Evolutionary conservation across 2,797 vertebrate species (phyloP).

Genomic region (Tapirus indicus): DNA sequence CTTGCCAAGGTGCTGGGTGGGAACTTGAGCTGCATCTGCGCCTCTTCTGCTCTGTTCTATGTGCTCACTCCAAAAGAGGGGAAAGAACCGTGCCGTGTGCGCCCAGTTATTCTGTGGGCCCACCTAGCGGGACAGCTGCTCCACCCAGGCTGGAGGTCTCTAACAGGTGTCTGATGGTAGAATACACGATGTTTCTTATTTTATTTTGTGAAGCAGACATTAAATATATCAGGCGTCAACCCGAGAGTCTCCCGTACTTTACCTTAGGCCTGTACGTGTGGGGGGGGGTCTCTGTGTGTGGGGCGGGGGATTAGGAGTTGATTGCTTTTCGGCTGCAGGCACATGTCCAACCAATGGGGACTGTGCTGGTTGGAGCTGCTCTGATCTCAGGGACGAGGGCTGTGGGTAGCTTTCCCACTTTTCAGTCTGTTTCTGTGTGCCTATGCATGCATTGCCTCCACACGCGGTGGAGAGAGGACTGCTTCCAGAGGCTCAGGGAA

Average conservation of each 20-base stretch:
- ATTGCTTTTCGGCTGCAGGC: neutral
- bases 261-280: too few relatives aligned
- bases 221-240: accelerated
- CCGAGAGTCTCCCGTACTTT: neutral
- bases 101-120: too few relatives aligned
- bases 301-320: too few relatives aligned
- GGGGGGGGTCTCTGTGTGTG: neutral
- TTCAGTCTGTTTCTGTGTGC: too few relatives aligned
- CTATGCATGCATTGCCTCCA: accelerated
- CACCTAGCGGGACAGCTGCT: neutral
- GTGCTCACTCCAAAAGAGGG: neutral
- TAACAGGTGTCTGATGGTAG: neutral
- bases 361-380: neutral
- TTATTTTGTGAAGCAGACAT: neutral
- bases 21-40: too few relatives aligned
- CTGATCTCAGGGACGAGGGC: too few relatives aligned
- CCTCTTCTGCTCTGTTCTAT: neutral
- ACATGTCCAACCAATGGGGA: accelerated
- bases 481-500: neutral
- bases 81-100: neutral
- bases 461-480: accelerated
- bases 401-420: neutral
- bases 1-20: neutral
- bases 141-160: neutral
- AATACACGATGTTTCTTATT: too few relatives aligned